A percentile compares a stretch with the other conserved stretches of the same genome.
These are phyloP conservation scores for Trichonephila clavata DNA, from an alignment of 1,140 invertebrate genomes.

Conservation along the genomic window DNA sequence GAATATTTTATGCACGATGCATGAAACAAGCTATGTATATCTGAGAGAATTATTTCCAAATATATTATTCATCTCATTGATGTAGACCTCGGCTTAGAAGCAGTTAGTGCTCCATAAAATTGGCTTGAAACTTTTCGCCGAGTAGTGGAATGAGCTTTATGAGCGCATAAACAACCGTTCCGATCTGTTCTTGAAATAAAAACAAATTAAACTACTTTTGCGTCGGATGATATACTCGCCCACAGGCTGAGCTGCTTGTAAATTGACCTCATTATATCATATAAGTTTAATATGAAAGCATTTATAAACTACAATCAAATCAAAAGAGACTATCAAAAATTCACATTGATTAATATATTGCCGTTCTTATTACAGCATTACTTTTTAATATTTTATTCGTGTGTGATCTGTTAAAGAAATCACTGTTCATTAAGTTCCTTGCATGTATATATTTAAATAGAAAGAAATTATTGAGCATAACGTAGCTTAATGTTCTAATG, in stretches of 20 bases:
- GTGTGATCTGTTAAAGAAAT: not conserved
- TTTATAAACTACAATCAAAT: not conserved
- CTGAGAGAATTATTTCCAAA: not conserved
- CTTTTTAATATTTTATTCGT: not conserved
- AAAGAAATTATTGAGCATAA: too few relatives aligned
- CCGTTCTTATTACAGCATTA: not conserved
- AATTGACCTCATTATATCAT: slow-evolving; percentile 18
- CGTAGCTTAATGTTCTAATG: too few relatives aligned
- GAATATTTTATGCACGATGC: too few relatives aligned
- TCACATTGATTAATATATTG: not conserved
- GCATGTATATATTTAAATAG: too few relatives aligned
- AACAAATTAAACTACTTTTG: slow-evolving; percentile 16
- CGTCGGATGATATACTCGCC: slow-evolving; percentile 14
- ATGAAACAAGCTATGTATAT: not conserved
- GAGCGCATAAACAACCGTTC: slow-evolving; percentile 20
- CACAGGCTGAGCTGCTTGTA: slow-evolving; percentile 1
- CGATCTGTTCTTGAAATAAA: not conserved
- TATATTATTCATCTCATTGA: not conserved
- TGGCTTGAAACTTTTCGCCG: not conserved
- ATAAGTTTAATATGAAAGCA: not conserved
- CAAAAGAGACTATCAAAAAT: not conserved
- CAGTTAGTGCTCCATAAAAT: not conserved
- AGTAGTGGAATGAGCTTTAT: slow-evolving; percentile 19
- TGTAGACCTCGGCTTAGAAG: slow-evolving; percentile 4
- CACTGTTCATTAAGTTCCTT: not conserved